Conservation (phyloP, 2,113 vertebrate species). For the Ranitomeya imitator region DNA sequence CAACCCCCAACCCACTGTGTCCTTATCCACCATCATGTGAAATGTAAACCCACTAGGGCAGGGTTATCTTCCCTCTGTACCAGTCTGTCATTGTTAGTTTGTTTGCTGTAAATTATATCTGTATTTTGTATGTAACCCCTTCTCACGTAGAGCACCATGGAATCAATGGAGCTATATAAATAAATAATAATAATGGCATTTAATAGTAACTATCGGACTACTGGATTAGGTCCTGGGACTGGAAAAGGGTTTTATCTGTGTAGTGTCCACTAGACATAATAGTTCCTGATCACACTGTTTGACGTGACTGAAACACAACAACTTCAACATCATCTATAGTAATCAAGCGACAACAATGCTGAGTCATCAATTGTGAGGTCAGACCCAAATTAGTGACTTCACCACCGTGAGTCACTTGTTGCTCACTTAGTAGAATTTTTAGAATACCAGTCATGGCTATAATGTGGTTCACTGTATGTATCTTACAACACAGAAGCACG, state of each 20-base stretch:
- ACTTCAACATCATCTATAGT: neutral
- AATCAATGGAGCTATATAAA: no score
- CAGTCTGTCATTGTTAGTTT: no score
- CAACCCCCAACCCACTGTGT: no score
- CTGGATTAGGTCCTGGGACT: neutral
- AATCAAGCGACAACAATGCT: neutral
- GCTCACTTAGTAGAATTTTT: conserved; percentile 28
- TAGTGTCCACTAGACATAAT: neutral
- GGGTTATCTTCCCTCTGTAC: no score
- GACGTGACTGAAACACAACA: neutral
- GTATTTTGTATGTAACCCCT: no score
- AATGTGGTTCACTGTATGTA: neutral
- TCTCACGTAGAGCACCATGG: no score
- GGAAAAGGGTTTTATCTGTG: neutral
- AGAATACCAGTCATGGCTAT: conserved; percentile 30
- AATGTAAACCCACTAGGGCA: no score
- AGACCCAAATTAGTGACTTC: conserved; percentile 39
- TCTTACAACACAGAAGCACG: conserved; percentile 11
- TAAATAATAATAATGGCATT: neutral
- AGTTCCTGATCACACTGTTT: neutral
- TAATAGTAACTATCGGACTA: neutral
- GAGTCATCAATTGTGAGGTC: conserved; percentile 7
- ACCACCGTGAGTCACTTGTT: conserved; percentile 39
- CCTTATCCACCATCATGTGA: no score
- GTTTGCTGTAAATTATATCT: no score